These are phyloP conservation scores for Conops quadrifasciatus DNA, from an alignment of 2,888 invertebrate genomes.

Conservation along the genomic window DNA sequence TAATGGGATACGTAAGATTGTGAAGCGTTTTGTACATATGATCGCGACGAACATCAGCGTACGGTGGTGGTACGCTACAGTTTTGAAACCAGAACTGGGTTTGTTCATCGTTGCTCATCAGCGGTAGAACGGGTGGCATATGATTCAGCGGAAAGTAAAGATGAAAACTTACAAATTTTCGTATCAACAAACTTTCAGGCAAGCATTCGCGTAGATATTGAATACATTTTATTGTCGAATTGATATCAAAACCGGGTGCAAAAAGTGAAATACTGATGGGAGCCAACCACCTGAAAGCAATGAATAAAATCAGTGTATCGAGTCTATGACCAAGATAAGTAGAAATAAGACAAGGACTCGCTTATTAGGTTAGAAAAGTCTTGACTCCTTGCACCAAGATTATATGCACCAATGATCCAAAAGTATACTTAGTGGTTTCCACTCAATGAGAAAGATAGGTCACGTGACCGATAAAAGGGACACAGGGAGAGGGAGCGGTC, in stretches of 20 bases:
- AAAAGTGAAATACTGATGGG: conserved; percentile 74
- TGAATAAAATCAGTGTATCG: neutral
- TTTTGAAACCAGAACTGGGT: conserved; percentile 47
- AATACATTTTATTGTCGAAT: conserved; percentile 69
- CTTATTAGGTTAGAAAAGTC: too few relatives aligned
- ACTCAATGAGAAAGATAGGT: too few relatives aligned
- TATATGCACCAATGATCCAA: too few relatives aligned
- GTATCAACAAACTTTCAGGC: conserved; percentile 66
- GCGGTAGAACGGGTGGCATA: conserved; percentile 66
- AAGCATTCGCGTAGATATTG: conserved; percentile 70
- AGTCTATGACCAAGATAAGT: neutral
- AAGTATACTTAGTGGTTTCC: too few relatives aligned
- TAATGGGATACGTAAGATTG: conserved; percentile 84
- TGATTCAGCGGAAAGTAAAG: conserved; percentile 71
- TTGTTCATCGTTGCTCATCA: conserved; percentile 44
- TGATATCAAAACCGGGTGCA: conserved; percentile 72
- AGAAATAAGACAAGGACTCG: too few relatives aligned
- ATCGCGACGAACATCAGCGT: conserved; percentile 52
- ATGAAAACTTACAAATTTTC: conserved; percentile 72
- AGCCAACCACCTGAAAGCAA: conserved; percentile 68
- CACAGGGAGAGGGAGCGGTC: too few relatives aligned
- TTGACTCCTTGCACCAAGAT: too few relatives aligned
- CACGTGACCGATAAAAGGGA: too few relatives aligned
- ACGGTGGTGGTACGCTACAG: conserved; percentile 50
- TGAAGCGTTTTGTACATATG: conserved; percentile 71